Conservation (phyloP, 2,888 invertebrate species). For the Drosophila paucipuncta region DNA sequence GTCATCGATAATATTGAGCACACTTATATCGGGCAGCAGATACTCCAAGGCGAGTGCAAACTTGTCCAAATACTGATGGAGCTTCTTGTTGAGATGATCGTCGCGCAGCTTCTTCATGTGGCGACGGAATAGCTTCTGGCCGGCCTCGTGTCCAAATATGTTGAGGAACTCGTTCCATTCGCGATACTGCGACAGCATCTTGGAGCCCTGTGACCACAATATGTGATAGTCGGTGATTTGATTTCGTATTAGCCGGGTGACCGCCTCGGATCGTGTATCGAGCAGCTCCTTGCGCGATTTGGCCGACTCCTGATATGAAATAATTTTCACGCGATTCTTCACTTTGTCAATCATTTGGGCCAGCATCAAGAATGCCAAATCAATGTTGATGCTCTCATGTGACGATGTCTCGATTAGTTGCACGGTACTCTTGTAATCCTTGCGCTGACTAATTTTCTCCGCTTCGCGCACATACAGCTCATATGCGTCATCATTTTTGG, state of each 20-base stretch:
- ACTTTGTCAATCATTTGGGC: conserved; percentile 97
- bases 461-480: conserved; percentile 95
- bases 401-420: conserved; percentile 97
- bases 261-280: conserved; percentile 96
- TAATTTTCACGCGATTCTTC: conserved; percentile 89
- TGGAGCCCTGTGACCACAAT: conserved; percentile 94
- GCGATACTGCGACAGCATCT: conserved; percentile 93
- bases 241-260: conserved; percentile 93
- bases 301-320: conserved; percentile 93
- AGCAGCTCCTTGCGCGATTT: conserved; percentile 94
- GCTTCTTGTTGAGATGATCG: conserved; percentile 91
- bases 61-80: conserved; percentile 91
- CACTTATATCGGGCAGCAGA: conserved; percentile 91
- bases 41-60: conserved; percentile 91
- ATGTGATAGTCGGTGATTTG: conserved; percentile 94
- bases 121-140: conserved; percentile 91
- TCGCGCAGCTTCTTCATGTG: conserved; percentile 93
- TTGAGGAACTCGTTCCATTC: conserved; percentile 96
- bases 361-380: conserved; percentile 94
- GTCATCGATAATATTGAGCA: conserved; percentile 86
- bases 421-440: conserved; percentile 96
- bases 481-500: conserved; percentile 97
- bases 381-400: conserved; percentile 98
- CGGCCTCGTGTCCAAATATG: conserved; percentile 94
- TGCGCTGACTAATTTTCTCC: conserved; percentile 93